Evolutionary conservation across 2,113 vertebrate genomes (phyloP).

Genomic region (Mirounga angustirostris): DNA sequence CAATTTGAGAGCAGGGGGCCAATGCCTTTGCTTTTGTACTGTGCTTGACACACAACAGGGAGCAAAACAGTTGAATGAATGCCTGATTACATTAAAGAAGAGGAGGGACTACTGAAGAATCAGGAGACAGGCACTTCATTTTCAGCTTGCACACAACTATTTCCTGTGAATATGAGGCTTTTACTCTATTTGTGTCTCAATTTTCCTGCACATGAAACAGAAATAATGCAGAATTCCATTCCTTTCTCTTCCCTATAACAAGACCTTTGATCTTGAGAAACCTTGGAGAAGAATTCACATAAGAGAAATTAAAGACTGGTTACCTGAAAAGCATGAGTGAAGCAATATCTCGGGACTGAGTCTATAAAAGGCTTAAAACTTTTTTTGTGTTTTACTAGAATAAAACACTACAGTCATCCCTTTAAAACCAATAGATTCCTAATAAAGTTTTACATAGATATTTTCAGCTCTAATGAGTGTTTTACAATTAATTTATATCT

Average conservation of each 20-base stretch:
- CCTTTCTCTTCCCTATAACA: neutral
- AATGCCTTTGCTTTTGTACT: neutral
- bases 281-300: neutral
- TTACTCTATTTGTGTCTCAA: neutral
- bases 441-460: neutral
- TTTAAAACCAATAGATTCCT: neutral
- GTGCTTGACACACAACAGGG: neutral
- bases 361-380: neutral
- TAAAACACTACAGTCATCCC: neutral
- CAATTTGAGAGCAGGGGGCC: neutral
- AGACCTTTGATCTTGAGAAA: slow-evolving; percentile 25
- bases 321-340: neutral
- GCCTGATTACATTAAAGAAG: neutral
- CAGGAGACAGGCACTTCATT: neutral
- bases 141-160: neutral
- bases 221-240: neutral
- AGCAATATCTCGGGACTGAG: neutral
- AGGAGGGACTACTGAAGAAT: neutral
- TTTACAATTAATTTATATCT: neutral
- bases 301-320: neutral
- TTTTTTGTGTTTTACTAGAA: slow-evolving; percentile 29
- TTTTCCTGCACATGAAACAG: neutral
- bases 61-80: neutral
- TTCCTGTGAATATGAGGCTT: neutral
- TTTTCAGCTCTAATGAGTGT: neutral